Evolutionary conservation across 2,113 vertebrate genomes (phyloP).

Genomic region (Leiothrix lutea): DNA sequence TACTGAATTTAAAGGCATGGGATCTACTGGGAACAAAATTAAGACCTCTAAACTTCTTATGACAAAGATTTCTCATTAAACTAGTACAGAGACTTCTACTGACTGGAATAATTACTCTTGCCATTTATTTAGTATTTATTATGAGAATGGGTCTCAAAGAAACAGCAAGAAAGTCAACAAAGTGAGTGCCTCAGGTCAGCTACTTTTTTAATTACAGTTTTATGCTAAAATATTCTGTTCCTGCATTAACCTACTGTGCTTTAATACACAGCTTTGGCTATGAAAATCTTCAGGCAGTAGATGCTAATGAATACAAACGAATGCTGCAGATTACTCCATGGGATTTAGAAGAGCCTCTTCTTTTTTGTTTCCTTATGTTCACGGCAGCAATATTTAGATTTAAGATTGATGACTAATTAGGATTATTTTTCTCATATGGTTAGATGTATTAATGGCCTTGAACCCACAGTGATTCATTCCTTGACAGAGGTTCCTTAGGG

Average conservation of each 20-base stretch:
- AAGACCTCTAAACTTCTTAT: not conserved
- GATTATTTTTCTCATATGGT: not conserved
- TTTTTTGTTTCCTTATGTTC: not conserved
- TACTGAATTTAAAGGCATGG: not conserved
- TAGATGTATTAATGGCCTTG: not conserved
- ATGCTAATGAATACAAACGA: not conserved
- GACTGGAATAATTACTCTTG: not conserved
- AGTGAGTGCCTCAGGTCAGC: not conserved
- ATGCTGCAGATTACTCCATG: accelerated
- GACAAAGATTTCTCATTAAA: not conserved
- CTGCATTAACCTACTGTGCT: not conserved
- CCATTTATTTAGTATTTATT: not conserved
- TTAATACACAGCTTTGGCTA: not conserved
- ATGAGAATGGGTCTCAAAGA: not conserved
- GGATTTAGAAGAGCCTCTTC: not conserved
- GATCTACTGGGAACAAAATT: not conserved
- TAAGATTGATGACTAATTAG: not conserved
- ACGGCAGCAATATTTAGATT: not conserved
- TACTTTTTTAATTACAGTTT: not conserved
- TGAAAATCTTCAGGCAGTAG: not conserved
- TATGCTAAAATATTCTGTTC: not conserved
- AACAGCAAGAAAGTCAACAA: not conserved
- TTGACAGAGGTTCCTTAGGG: not conserved
- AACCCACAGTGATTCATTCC: not conserved
- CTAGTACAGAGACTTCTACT: not conserved